phyloP scores from a whole-genome alignment of 2,797 vertebrate genomes.

The Avahi laniger region DNA sequence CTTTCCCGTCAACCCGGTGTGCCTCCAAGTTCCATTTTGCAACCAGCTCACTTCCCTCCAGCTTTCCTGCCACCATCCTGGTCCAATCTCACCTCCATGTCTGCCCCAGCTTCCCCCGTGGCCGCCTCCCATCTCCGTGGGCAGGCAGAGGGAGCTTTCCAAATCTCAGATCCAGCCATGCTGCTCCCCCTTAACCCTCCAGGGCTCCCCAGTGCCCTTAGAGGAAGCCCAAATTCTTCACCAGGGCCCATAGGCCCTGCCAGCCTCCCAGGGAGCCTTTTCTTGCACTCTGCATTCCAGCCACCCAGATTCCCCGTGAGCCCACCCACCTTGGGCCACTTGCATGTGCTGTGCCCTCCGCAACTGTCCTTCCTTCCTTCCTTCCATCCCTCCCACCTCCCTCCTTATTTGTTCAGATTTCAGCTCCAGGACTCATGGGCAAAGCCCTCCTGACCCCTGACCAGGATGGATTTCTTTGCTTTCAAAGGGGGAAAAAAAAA shows the following conservation, averaged over 20 bases:
- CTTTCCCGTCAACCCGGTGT: fast-evolving
- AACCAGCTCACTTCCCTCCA: not conserved
- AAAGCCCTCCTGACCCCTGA: not conserved
- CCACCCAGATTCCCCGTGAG: not conserved
- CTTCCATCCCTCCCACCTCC: not conserved
- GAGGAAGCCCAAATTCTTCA: not conserved
- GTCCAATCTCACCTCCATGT: not conserved
- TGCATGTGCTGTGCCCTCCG: not conserved
- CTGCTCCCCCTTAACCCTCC: not conserved
- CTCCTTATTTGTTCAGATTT: not conserved
- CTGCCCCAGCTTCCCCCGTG: fast-evolving
- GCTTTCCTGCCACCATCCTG: not conserved
- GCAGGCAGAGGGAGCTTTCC: not conserved
- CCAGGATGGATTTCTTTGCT: not conserved
- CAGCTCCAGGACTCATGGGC: not conserved
- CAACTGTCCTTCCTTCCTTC: too few species aligned
- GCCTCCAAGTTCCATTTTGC: not conserved
- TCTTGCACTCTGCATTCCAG: not conserved
- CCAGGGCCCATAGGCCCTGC: not conserved
- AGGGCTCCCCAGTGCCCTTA: not conserved
- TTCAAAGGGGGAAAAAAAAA: not conserved
- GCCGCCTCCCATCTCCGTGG: not conserved
- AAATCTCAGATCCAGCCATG: not conserved
- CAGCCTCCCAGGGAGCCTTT: not conserved
- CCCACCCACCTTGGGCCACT: not conserved